A percentile compares a stretch with the other conserved stretches of the same genome.
Conservation (phyloP, 2,113 vertebrate species). For the Morone chrysops region DNA sequence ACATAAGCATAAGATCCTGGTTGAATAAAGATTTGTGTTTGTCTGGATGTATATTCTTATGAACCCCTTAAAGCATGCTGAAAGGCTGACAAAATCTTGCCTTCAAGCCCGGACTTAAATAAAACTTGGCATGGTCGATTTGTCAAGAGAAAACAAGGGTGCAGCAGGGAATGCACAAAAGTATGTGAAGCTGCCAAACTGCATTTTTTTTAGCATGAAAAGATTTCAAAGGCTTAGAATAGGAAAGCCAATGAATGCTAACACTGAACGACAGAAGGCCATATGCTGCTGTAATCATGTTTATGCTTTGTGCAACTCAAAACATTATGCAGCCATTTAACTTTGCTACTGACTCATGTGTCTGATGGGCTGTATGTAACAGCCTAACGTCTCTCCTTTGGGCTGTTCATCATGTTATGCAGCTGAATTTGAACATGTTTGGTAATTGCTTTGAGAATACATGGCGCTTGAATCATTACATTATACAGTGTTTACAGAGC, state of each 20-base stretch:
- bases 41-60: conserved; percentile 11
- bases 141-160: conserved; percentile 50
- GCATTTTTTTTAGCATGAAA: conserved; percentile 15
- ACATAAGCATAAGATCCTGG: not conserved
- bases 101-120: conserved; percentile 44
- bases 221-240: conserved; percentile 44
- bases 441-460: conserved; percentile 40
- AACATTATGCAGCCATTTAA: conserved; percentile 41
- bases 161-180: conserved; percentile 12
- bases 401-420: conserved; percentile 29
- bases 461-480: conserved; percentile 34
- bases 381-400: conserved; percentile 11
- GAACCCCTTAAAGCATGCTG: conserved; percentile 9
- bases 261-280: conserved; percentile 12
- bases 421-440: conserved; percentile 37
- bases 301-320: conserved; percentile 17
- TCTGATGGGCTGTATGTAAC: conserved; percentile 14
- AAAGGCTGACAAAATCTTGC: conserved; percentile 18
- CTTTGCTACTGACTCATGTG: conserved; percentile 30
- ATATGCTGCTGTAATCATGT: conserved; percentile 30
- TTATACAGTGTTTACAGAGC: conserved; percentile 52
- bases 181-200: conserved; percentile 14
- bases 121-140: conserved; percentile 38
- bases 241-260: conserved; percentile 30
- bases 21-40: conserved; percentile 28